A percentile compares a stretch with the other conserved stretches of the same genome.
Evolutionary conservation across 2,113 vertebrate species (phyloP).

Genomic region (Delphinus delphis): DNA sequence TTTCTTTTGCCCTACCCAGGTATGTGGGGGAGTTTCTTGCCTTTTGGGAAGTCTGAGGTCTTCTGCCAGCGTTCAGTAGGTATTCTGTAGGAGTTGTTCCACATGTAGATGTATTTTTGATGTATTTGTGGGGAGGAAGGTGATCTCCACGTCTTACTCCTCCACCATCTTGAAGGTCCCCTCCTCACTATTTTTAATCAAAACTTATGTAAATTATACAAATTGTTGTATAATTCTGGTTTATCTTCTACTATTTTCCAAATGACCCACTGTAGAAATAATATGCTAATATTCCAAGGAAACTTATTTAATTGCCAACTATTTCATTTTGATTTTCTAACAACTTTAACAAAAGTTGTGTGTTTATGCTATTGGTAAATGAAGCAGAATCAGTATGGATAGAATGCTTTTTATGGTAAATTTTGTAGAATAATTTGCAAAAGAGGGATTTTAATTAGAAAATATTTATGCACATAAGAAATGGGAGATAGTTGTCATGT

Average conservation of each 20-base stretch:
- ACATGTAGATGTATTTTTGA: too few relatives aligned
- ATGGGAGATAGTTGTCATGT: background rate
- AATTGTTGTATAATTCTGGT: background rate
- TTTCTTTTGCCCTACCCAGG: too few relatives aligned
- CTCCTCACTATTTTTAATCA: background rate
- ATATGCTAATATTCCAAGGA: background rate
- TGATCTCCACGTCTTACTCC: too few relatives aligned
- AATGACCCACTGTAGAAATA: background rate
- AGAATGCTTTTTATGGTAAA: background rate
- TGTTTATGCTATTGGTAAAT: background rate
- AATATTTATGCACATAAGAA: background rate
- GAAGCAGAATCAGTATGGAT: background rate
- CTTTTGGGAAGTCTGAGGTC: too few relatives aligned
- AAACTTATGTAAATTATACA: background rate
- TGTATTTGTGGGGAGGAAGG: too few relatives aligned
- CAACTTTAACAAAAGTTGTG: background rate
- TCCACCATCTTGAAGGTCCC: too few relatives aligned
- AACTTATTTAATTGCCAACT: background rate
- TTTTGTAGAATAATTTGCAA: background rate
- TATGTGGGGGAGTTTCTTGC: too few relatives aligned
- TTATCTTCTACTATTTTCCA: background rate
- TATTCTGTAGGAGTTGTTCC: too few relatives aligned
- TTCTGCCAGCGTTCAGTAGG: too few relatives aligned
- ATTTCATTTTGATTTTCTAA: background rate
- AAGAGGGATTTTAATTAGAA: background rate